phyloP scores from a whole-genome alignment of 2,888 invertebrate species.

The Agrotis puta region DNA sequence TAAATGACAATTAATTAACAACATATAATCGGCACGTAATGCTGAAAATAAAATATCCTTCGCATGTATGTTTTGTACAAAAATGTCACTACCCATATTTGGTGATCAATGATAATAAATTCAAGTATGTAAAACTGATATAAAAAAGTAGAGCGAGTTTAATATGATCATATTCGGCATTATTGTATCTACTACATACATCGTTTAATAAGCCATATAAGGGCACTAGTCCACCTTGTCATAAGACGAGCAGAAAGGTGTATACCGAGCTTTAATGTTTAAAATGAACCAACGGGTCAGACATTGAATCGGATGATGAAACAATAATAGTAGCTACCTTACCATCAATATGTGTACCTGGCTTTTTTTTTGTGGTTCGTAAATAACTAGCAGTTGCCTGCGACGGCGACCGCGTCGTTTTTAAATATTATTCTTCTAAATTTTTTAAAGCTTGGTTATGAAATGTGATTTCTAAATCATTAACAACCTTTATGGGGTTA shows the following conservation, averaged over 20 bases:
- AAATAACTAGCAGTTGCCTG: neutral
- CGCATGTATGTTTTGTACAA: neutral
- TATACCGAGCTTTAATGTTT: neutral
- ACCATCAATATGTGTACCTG: neutral
- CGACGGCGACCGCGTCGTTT: neutral
- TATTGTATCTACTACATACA: neutral
- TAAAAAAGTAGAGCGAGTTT: slow-evolving; percentile 49
- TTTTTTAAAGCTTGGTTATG: no score
- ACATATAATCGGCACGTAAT: neutral
- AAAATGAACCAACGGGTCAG: slow-evolving; percentile 34
- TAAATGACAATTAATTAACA: slow-evolving; percentile 1
- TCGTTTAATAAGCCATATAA: slow-evolving; percentile 17
- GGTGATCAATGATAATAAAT: slow-evolving; percentile 46
- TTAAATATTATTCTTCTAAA: neutral
- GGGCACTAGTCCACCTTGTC: slow-evolving; percentile 59
- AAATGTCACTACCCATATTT: slow-evolving; percentile 45
- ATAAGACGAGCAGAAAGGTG: slow-evolving; percentile 49
- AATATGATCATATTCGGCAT: slow-evolving; percentile 14
- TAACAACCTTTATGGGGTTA: no score
- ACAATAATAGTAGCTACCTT: neutral
- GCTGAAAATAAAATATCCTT: no score
- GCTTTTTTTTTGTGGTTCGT: neutral
- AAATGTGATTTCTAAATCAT: no score
- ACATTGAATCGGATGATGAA: slow-evolving; percentile 12
- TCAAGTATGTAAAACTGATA: slow-evolving; percentile 42